Conservation (phyloP, 2,888 invertebrate species). For the Microplitis manilae region DNA sequence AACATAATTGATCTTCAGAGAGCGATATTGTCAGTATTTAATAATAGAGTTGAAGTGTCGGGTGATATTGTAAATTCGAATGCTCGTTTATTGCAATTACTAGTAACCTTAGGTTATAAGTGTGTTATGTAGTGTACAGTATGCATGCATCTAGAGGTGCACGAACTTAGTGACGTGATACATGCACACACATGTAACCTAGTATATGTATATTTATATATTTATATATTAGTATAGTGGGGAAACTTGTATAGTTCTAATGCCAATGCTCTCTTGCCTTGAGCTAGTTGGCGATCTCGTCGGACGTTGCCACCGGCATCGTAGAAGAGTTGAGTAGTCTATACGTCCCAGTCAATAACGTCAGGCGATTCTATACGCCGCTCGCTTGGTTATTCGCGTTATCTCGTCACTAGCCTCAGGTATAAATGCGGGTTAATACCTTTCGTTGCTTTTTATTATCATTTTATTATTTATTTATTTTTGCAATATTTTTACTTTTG, state of each 20-base stretch:
- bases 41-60: neutral
- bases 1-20: no score
- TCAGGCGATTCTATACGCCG: constrained; percentile 40
- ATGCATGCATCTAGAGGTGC: constrained; percentile 12
- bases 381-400: constrained; percentile 30
- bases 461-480: constrained; percentile 11
- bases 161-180: constrained; percentile 19
- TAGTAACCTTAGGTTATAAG: constrained; percentile 2
- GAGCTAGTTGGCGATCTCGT: constrained; percentile 62
- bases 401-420: constrained; percentile 38
- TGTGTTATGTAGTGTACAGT: neutral
- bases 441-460: neutral
- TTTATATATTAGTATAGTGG: constrained; percentile 40
- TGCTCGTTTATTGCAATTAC: constrained; percentile 10
- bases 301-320: constrained; percentile 59
- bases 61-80: neutral
- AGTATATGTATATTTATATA: constrained; percentile 38
- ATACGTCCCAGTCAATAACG: constrained; percentile 52
- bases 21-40: no score
- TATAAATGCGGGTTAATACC: constrained; percentile 18
- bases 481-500: neutral
- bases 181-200: constrained; percentile 33
- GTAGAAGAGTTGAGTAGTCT: constrained; percentile 33
- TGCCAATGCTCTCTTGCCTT: constrained; percentile 64
- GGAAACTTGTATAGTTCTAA: constrained; percentile 56